Conservation (phyloP, 2,888 invertebrate species). For the Amiota communis region DNA sequence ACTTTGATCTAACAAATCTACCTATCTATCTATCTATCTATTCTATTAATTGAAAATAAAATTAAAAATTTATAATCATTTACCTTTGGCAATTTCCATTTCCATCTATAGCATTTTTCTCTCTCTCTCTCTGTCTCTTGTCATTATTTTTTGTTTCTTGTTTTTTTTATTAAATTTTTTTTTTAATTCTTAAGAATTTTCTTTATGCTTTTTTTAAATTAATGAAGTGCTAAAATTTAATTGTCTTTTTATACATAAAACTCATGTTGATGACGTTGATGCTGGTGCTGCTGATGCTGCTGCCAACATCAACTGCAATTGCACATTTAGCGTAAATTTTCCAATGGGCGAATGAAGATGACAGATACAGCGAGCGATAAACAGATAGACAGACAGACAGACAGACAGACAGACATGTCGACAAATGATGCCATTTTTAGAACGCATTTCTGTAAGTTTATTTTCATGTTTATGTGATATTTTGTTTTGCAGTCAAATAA, state of each 20-base stretch:
- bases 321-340: neutral
- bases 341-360: neutral
- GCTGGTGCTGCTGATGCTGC: neutral
- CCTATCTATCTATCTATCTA: neutral
- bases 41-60: too few relatives aligned
- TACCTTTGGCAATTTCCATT: neutral
- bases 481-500: slow-evolving; percentile 9
- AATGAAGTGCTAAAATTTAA: slow-evolving; percentile 37
- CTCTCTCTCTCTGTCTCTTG: too few relatives aligned
- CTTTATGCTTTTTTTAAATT: slow-evolving; percentile 9
- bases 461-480: slow-evolving; percentile 4
- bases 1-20: too few relatives aligned
- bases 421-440: neutral
- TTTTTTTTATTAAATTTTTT: neutral
- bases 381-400: too few relatives aligned
- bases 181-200: neutral
- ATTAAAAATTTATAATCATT: too few relatives aligned
- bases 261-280: neutral
- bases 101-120: neutral
- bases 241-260: slow-evolving; percentile 20
- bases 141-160: neutral
- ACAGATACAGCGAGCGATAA: too few relatives aligned
- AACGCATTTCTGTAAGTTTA: neutral
- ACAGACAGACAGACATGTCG: too few relatives aligned
- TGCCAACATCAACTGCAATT: neutral